phyloP scores from a whole-genome alignment of 2,113 vertebrate genomes.

The Etheostoma spectabile region DNA sequence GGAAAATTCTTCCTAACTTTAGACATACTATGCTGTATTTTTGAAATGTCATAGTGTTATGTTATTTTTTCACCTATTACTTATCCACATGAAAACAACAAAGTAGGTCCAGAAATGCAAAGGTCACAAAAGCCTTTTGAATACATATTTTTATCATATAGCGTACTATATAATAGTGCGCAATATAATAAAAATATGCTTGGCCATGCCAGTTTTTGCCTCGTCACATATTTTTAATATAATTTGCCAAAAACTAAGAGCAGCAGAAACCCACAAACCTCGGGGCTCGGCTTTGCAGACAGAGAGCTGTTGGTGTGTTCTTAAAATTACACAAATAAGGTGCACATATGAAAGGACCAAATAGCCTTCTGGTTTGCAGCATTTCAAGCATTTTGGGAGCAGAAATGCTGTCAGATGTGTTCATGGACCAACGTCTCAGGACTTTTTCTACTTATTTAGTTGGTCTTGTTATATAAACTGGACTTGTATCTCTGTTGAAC shows the following conservation, averaged over 20 bases:
- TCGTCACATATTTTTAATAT: too few species aligned
- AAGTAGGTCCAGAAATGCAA: not conserved
- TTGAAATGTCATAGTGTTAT: not conserved
- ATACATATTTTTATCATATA: not conserved
- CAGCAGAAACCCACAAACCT: not conserved
- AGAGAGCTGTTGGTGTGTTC: constrained; percentile 7
- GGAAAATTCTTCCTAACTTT: not conserved
- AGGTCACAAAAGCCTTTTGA: not conserved
- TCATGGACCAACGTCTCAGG: not conserved
- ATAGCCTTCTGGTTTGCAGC: not conserved
- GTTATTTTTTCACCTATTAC: not conserved
- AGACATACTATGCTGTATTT: not conserved
- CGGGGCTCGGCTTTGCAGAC: not conserved
- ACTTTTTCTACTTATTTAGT: not conserved
- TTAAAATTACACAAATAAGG: constrained; percentile 3
- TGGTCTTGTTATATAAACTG: not conserved
- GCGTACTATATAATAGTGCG: too few species aligned
- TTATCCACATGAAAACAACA: not conserved
- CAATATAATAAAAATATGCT: too few species aligned
- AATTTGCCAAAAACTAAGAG: not conserved
- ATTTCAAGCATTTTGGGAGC: not conserved
- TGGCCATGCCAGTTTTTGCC: too few species aligned
- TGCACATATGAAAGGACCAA: not conserved
- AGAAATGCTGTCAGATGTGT: not conserved
- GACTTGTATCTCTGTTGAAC: not conserved